These are phyloP conservation scores for Daphoenositta chrysoptera DNA, from an alignment of 2,113 vertebrate species.

Conservation along the genomic window DNA sequence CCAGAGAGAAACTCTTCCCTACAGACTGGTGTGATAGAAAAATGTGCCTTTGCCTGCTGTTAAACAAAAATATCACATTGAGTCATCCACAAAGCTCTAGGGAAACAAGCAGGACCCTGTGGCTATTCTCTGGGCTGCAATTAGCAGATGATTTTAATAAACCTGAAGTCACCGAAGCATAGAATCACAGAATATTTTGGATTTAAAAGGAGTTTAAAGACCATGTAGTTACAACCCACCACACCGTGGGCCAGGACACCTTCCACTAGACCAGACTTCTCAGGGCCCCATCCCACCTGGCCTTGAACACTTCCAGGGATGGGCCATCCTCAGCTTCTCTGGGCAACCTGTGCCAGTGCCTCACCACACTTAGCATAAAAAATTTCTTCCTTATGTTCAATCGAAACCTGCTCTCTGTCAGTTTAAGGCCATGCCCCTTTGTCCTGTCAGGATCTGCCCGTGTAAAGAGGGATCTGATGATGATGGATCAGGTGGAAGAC, in stretches of 20 bases:
- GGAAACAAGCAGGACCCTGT: background rate
- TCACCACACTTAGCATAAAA: background rate
- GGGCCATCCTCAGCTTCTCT: background rate
- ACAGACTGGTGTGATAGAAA: background rate
- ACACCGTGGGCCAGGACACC: background rate
- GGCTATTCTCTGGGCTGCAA: background rate
- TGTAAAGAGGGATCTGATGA: background rate
- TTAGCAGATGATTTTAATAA: background rate
- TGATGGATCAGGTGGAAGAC: background rate
- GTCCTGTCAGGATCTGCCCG: background rate
- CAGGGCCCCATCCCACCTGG: background rate
- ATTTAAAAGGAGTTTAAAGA: background rate
- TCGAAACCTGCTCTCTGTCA: background rate
- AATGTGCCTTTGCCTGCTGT: background rate
- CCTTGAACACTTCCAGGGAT: background rate
- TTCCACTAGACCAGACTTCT: background rate
- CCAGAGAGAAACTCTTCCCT: background rate
- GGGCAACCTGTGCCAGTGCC: background rate
- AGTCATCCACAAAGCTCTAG: background rate
- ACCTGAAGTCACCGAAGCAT: background rate
- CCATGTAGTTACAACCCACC: background rate
- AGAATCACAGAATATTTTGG: background rate
- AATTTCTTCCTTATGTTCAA: background rate
- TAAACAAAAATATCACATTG: background rate
- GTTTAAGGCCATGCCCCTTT: background rate